phyloP scores from a whole-genome alignment of 1,140 invertebrate species.

The Cryptotermes secundus region DNA sequence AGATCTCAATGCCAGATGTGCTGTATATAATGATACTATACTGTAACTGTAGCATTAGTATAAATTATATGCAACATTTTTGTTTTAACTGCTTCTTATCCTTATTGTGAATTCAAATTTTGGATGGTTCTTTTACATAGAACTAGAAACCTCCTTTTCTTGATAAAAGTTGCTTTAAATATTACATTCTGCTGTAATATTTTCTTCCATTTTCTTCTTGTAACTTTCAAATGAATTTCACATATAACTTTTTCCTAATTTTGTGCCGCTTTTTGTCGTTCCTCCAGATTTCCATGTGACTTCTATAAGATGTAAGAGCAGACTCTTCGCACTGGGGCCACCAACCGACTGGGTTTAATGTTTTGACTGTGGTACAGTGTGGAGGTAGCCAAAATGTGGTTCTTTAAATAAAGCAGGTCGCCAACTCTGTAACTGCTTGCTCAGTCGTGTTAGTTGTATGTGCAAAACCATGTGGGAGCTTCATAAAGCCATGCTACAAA shows the following conservation, averaged over 20 bases:
- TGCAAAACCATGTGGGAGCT: not conserved
- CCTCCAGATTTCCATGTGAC: not conserved
- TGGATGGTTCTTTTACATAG: not conserved
- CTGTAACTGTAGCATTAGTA: not conserved
- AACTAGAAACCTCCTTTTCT: not conserved
- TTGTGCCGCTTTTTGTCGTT: not conserved
- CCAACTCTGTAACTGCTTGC: not conserved
- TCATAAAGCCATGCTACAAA: not conserved
- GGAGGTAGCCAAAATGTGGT: not conserved
- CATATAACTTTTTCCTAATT: not conserved
- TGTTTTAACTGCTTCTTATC: not conserved
- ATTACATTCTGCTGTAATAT: not conserved
- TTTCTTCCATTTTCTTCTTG: not conserved
- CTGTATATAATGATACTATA: not conserved
- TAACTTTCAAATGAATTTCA: not conserved
- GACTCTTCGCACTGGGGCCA: not conserved
- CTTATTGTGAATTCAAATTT: not conserved
- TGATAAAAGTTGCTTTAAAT: not conserved
- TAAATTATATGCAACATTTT: not conserved
- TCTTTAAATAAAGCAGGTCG: not conserved
- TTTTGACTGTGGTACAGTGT: not conserved
- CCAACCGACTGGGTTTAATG: conserved; percentile 1
- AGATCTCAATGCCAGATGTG: too few relatives aligned
- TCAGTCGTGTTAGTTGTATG: too few relatives aligned
- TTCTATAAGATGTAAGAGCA: not conserved